Evolutionary conservation across 2,797 vertebrate species (phyloP).

Genomic region (Dendrocincla fuliginosa): DNA sequence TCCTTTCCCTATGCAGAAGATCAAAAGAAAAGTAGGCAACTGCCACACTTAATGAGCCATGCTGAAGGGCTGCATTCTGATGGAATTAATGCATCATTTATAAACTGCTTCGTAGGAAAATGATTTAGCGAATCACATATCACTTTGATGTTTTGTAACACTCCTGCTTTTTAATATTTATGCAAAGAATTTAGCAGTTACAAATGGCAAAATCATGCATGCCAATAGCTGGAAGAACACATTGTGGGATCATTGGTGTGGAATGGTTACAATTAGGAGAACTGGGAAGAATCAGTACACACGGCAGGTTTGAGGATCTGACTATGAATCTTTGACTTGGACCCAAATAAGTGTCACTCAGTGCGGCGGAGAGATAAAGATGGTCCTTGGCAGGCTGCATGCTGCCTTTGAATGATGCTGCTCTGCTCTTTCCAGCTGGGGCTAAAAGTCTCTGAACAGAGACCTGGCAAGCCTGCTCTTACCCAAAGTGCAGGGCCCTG

Average conservation of each 20-base stretch:
- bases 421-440: neutral
- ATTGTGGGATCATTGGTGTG: neutral
- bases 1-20: constrained; percentile 1
- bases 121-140: neutral
- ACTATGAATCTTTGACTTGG: neutral
- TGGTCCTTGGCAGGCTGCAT: neutral
- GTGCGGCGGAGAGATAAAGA: neutral
- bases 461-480: neutral
- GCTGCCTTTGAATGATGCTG: neutral
- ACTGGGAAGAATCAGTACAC: neutral
- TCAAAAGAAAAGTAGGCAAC: constrained; percentile 29
- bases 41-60: constrained; percentile 27
- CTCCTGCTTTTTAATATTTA: constrained; percentile 27
- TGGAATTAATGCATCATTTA: constrained; percentile 47
- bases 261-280: neutral
- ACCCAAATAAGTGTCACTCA: neutral
- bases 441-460: neutral
- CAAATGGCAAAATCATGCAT: neutral
- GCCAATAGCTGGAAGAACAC: neutral
- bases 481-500: neutral
- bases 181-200: neutral
- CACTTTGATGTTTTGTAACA: constrained; percentile 37
- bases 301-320: neutral
- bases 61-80: constrained; percentile 2
- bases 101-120: constrained; percentile 11